Base-by-base conservation (phyloP, 2,888 invertebrate genomes). In the Volucella zonaria region DNA sequence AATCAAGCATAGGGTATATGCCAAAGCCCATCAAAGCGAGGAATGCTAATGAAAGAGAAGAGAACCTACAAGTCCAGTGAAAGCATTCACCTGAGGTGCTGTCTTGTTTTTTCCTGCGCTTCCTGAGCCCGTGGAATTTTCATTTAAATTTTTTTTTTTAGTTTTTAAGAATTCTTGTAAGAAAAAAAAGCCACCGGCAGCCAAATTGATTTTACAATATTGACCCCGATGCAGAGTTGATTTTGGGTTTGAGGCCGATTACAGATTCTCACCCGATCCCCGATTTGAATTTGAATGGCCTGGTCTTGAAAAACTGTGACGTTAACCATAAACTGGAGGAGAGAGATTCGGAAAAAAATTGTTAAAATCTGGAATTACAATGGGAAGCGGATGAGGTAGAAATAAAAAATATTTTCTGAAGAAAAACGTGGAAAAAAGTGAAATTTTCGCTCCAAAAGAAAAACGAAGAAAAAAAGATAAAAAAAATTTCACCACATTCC, bases 401-500 rank as follows among this genome's bases (percentile, higher is more conserved):
- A 64, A 42, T 54, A 62, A 70, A 23, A 31, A 15, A 62, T 15
- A 52, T 31, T 62, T 75, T 68, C 68, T 56, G 62, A 11, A 14
- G 80, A 81, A 81, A 73, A 64, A 80, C 68, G 56, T 38, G 31
- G 38, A 70, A 68, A 71, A 77, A 81, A 81, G 81, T 81, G 75
- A 81, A 75, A 81, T 73, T 70, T 78, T 66, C 31, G 42, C 61
- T 75, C 54, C 18, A 67, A 80, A 68, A 8, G 43, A 58, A 75
- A 45, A 75, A 49, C 14, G 38, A 75, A 18, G n/a, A 54, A 47
- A 8, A 31, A 68, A 56, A 54, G 61, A 70, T 38, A 49, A 61
- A 52, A 23, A 61, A 31, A 23, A 75, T 81, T 81, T 81, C 80
- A 75, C 75, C 75, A 15, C 40, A 58, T 11, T 12, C 23, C 40